Evolutionary conservation across 2,113 vertebrate genomes (phyloP).

Genomic region (Triplophysa rosa): DNA sequence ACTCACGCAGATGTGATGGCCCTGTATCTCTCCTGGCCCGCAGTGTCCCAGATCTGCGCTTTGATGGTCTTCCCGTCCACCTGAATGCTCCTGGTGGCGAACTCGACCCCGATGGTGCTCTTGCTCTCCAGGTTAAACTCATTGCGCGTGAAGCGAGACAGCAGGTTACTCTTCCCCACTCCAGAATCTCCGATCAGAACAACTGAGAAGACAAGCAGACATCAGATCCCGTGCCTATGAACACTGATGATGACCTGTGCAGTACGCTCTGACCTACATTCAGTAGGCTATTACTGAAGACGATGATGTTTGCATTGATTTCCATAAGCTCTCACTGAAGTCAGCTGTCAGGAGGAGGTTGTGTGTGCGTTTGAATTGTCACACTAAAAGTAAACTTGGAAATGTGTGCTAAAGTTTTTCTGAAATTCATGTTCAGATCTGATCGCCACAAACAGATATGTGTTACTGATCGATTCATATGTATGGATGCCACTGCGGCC

Average conservation of each 20-base stretch:
- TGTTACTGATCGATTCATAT: slow-evolving; percentile 36
- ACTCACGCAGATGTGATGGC: slow-evolving; percentile 98
- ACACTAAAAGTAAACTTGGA: no score
- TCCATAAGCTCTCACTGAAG: neutral
- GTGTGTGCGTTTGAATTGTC: no score
- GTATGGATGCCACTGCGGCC: slow-evolving; percentile 57
- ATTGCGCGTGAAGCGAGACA: slow-evolving; percentile 91
- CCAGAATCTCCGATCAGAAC: slow-evolving; percentile 84
- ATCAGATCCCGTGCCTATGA: neutral
- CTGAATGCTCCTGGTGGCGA: slow-evolving; percentile 96
- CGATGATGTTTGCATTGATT: neutral
- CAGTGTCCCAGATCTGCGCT: slow-evolving; percentile 98
- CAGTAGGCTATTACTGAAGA: no score
- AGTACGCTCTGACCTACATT: no score
- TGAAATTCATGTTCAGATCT: neutral
- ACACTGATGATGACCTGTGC: no score
- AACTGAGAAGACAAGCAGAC: slow-evolving; percentile 65
- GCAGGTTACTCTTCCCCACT: slow-evolving; percentile 80
- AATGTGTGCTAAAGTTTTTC: neutral
- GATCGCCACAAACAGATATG: slow-evolving; percentile 47
- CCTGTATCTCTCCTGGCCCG: slow-evolving; percentile 94
- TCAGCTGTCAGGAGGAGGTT: no score
- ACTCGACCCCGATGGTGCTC: slow-evolving; percentile 98
- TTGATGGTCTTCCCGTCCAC: slow-evolving; percentile 98
- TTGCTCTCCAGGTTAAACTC: slow-evolving; percentile 98